Conservation (phyloP, 2,888 invertebrate genomes). For the Mimumesa dahlbomi region DNA sequence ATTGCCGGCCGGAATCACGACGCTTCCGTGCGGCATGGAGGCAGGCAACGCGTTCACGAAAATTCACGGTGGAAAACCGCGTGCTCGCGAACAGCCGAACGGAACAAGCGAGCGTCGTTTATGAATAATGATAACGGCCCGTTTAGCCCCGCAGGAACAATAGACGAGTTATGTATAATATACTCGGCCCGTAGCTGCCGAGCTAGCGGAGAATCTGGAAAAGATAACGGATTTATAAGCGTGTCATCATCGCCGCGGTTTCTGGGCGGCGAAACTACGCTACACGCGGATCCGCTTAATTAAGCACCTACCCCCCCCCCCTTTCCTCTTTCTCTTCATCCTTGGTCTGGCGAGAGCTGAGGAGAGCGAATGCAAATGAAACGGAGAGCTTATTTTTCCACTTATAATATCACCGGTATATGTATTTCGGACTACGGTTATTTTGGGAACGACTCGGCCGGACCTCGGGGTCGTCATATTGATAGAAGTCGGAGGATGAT, state of each 20-base stretch:
- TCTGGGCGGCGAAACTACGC: no score
- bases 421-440: neutral
- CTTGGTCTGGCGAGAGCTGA: constrained; percentile 38
- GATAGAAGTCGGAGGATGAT: neutral
- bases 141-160: constrained; percentile 73
- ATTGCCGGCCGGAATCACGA: constrained; percentile 40
- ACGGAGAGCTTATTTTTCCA: constrained; percentile 4
- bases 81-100: constrained; percentile 29
- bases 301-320: constrained; percentile 21
- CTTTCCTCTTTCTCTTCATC: constrained; percentile 1
- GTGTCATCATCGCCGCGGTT: constrained; percentile 53
- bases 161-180: constrained; percentile 74
- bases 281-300: constrained; percentile 27
- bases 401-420: neutral
- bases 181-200: constrained; percentile 60
- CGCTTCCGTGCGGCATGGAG: constrained; percentile 32
- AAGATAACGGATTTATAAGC: constrained; percentile 62
- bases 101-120: constrained; percentile 64
- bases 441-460: neutral
- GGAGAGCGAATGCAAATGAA: constrained; percentile 40
- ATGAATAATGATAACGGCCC: constrained; percentile 75
- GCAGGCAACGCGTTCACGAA: constrained; percentile 28
- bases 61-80: constrained; percentile 40
- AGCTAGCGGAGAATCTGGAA: constrained; percentile 67
- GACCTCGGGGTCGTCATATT: neutral